These are phyloP conservation scores for Globodera ellingtonae DNA, from an alignment of 1,140 invertebrate genomes.

Conservation along the genomic window DNA sequence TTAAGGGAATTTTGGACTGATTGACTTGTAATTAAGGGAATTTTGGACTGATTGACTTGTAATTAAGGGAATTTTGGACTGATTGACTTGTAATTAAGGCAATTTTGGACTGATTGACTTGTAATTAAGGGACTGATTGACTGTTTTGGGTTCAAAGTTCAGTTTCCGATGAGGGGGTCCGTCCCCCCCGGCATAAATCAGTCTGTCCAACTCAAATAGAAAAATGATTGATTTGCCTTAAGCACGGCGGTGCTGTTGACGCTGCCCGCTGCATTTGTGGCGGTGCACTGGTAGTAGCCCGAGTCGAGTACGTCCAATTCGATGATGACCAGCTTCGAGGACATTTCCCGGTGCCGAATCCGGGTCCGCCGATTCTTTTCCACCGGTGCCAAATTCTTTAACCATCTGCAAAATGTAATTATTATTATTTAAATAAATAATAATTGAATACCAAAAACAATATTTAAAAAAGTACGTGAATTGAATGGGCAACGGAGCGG, in stretches of 20 bases:
- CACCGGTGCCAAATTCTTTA: slow-evolving; percentile 63
- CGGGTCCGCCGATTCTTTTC: slow-evolving; percentile 55
- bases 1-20: background rate
- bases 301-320: slow-evolving; percentile 63
- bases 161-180: background rate
- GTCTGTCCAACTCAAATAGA: too few relatives aligned
- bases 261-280: slow-evolving; percentile 56
- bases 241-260: slow-evolving; percentile 62
- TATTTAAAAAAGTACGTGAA: slow-evolving; percentile 53
- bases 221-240: slow-evolving; percentile 40
- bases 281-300: slow-evolving; percentile 64
- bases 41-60: background rate
- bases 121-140: too few relatives aligned
- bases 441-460: background rate
- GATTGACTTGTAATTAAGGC: too few relatives aligned
- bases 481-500: slow-evolving; percentile 56
- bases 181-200: too few relatives aligned
- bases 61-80: too few relatives aligned
- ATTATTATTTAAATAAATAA: slow-evolving; percentile 4
- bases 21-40: background rate
- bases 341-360: slow-evolving; percentile 56
- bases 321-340: slow-evolving; percentile 59
- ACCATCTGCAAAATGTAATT: slow-evolving; percentile 53
- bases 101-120: background rate
- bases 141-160: background rate